A percentile compares a stretch with the other conserved stretches of the same genome.
phyloP scores from a whole-genome alignment of 2,797 vertebrate genomes.

The Liparis tanakae region DNA sequence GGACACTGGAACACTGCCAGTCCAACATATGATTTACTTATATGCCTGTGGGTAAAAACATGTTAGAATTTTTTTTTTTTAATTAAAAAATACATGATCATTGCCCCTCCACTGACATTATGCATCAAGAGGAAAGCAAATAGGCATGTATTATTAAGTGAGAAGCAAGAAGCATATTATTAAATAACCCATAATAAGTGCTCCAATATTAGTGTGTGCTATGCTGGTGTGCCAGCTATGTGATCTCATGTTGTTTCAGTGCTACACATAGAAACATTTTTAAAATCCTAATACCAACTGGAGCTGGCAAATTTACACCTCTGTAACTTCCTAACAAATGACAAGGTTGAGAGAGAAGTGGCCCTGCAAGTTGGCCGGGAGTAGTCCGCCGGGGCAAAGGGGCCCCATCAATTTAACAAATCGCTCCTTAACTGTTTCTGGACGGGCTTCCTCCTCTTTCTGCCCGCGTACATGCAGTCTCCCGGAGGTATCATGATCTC shows the following conservation, averaged over 20 bases:
- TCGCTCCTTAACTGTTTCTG: conserved; percentile 93
- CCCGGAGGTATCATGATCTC: conserved; percentile 93
- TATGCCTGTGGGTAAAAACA: neutral
- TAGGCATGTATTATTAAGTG: neutral
- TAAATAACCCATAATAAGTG: neutral
- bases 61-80: too few species aligned
- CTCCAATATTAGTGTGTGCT: neutral
- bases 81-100: neutral
- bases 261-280: neutral
- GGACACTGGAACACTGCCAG: conserved; percentile 4
- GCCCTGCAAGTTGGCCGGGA: neutral
- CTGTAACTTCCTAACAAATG: neutral
- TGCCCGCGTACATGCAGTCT: conserved; percentile 95
- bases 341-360: neutral
- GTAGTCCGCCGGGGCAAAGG: too few species aligned
- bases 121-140: neutral
- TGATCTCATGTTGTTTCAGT: neutral
- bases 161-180: neutral
- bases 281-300: neutral
- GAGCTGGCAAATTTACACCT: conserved; percentile 7
- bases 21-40: neutral
- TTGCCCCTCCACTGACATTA: neutral
- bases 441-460: conserved; percentile 95
- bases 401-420: too few species aligned
- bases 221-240: neutral